Evolutionary conservation across 2,888 invertebrate genomes (phyloP).

Genomic region (Alcis repandata): DNA sequence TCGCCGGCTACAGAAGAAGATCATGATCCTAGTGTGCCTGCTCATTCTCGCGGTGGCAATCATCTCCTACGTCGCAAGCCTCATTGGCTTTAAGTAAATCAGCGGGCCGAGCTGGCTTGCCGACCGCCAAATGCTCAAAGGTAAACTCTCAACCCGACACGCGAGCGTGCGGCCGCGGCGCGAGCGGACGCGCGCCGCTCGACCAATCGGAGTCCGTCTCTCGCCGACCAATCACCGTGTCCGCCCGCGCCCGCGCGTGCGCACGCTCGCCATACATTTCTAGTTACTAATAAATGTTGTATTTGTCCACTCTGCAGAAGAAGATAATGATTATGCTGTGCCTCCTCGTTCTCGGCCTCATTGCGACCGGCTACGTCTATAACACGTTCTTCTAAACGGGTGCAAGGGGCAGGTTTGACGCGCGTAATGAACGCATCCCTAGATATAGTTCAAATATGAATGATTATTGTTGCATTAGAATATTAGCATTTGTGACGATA

Average conservation of each 20-base stretch:
- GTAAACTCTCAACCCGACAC: slow-evolving; percentile 62
- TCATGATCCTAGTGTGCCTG: slow-evolving; percentile 96
- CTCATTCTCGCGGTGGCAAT: slow-evolving; percentile 93
- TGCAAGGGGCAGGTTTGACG: slow-evolving; percentile 82
- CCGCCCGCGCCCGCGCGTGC: slow-evolving; percentile 44
- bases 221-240: slow-evolving; percentile 20
- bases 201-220: slow-evolving; percentile 1
- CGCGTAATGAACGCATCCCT: slow-evolving; percentile 59
- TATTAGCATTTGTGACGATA: slow-evolving; percentile 41
- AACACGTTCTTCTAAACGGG: slow-evolving; percentile 83
- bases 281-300: slow-evolving; percentile 80
- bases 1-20: slow-evolving; percentile 92
- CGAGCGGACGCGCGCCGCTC: slow-evolving; percentile 34
- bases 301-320: slow-evolving; percentile 91
- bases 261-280: slow-evolving; percentile 67
- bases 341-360: slow-evolving; percentile 92
- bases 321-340: slow-evolving; percentile 97
- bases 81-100: slow-evolving; percentile 58
- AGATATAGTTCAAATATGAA: slow-evolving; percentile 48
- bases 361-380: slow-evolving; percentile 87
- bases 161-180: slow-evolving; percentile 61
- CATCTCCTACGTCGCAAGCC: slow-evolving; percentile 81
- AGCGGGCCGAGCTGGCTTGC: slow-evolving; percentile 63
- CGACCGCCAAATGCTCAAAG: slow-evolving; percentile 76
- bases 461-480: slow-evolving; percentile 39